Evolutionary conservation across 2,113 vertebrate species (phyloP), one percentile per base, ranked within the genome.

Genomic region (Vireo altiloquus): DNA sequence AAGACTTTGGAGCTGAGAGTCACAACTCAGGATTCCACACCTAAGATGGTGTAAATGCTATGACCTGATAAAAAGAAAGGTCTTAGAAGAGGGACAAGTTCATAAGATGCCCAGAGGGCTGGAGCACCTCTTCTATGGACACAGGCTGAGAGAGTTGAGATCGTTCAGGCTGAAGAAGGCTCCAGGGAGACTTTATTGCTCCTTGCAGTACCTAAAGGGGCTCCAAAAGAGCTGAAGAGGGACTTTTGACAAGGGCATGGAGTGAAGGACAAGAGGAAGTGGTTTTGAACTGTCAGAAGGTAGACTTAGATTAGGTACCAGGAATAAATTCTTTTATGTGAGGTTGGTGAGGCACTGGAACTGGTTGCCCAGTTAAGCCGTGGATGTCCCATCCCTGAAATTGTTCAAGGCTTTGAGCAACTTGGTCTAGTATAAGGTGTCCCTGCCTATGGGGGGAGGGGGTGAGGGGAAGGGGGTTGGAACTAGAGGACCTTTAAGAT

Each of bases 361-460:
- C n/a, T 30, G 13, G n/a, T 15, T 82, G 53, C 10, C 33, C 39
- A 54, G 40, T 47, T 47, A 54, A 83, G 30, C 22, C 56, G 31
- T 56, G 49, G 30, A 69, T 76, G 47, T 31, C 22, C 11, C 21
- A 56, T 27, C 8, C 20, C 47, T 56, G 40, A 6, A 77, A 56
- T 5, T 69, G 30, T 69, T 69, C 0, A 0, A 42, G 31, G 17
- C 40, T 76, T 89, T 47, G n/a, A 76, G 17, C 25, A 61, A 18
- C 21, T 12, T 54, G 17, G 17, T 35, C 24, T 53, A 47, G 33
- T 30, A 52, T 20, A 82, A 89, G 17, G 11, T 27, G 7, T 27
- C n/a, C 20, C 30, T 31, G 14, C 10, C 10, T 40, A 49, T 0
- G 1, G 49, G 4, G 3, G 22, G 5, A 4, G 3, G 13, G 18